Conservation (phyloP, 1,140 invertebrate species). For the Cotesia chilonis region DNA sequence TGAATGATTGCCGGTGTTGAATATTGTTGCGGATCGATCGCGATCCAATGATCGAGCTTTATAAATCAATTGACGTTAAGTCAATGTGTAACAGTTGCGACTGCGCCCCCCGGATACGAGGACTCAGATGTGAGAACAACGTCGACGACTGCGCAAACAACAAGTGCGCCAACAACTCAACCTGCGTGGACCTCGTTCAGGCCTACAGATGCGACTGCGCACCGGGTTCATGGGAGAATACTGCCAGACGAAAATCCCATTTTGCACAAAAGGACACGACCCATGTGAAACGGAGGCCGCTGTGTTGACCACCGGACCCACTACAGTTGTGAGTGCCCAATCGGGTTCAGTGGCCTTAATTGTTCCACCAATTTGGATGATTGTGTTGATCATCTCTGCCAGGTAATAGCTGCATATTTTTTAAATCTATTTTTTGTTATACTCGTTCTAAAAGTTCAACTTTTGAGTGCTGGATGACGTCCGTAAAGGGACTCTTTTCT, state of each 20-base stretch:
- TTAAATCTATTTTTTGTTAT: no score
- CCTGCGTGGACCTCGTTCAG: slow-evolving; percentile 85
- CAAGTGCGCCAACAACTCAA: slow-evolving; percentile 90
- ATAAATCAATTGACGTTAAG: slow-evolving; percentile 60
- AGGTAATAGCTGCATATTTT: slow-evolving; percentile 64
- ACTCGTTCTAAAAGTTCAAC: no score
- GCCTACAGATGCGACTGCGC: slow-evolving; percentile 86
- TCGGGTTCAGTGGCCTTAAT: slow-evolving; percentile 91
- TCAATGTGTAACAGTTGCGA: slow-evolving; percentile 75
- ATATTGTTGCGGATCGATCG: slow-evolving; percentile 46
- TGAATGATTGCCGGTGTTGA: neutral
- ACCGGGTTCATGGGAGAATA: slow-evolving; percentile 88
- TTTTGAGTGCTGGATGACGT: no score
- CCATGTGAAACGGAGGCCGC: slow-evolving; percentile 92
- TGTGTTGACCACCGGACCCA: slow-evolving; percentile 89
- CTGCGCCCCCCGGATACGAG: slow-evolving; percentile 84
- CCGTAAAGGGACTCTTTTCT: no score
- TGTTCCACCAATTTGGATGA: slow-evolving; percentile 94
- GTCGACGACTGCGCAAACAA: slow-evolving; percentile 87
- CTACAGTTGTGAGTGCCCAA: slow-evolving; percentile 91
- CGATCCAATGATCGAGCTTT: slow-evolving; percentile 51
- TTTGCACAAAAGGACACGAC: slow-evolving; percentile 86
- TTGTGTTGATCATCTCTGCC: slow-evolving; percentile 90
- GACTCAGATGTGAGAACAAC: slow-evolving; percentile 89
- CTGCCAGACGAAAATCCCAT: slow-evolving; percentile 93